These are phyloP conservation scores for Cossypha dichroa DNA, from an alignment of 2,797 vertebrate genomes.

Conservation along the genomic window DNA sequence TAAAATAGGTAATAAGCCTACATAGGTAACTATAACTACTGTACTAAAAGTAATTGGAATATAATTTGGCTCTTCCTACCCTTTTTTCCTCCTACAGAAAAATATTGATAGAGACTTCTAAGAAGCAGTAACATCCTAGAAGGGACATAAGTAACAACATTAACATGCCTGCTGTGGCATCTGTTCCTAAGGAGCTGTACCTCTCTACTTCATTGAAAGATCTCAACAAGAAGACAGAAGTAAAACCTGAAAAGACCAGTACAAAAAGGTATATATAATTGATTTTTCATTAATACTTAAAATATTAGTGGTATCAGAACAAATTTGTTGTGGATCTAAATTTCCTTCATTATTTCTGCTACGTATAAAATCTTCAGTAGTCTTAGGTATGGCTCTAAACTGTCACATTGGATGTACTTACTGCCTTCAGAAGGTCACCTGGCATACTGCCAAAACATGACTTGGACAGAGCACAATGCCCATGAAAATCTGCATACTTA, in stretches of 20 bases:
- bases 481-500: background rate
- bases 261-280: slow-evolving; percentile 84
- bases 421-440: background rate
- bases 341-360: background rate
- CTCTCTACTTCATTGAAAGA: slow-evolving; percentile 92
- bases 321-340: background rate
- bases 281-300: background rate
- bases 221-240: slow-evolving; percentile 94
- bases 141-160: slow-evolving; percentile 26
- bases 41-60: background rate
- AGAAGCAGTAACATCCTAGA: slow-evolving; percentile 30
- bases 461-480: background rate
- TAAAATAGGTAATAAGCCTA: background rate
- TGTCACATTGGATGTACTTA: background rate
- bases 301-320: background rate
- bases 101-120: slow-evolving; percentile 3
- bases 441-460: background rate
- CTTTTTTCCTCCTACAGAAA: slow-evolving; percentile 31
- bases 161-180: slow-evolving; percentile 92
- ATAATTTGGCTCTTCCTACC: background rate
- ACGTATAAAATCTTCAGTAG: background rate
- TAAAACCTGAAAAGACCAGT: slow-evolving; percentile 90
- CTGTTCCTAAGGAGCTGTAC: slow-evolving; percentile 91
- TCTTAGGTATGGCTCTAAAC: background rate
- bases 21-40: background rate